These are phyloP conservation scores for Hoplostethus mediterraneus DNA, from an alignment of 2,797 vertebrate genomes.

Conservation along the genomic window DNA sequence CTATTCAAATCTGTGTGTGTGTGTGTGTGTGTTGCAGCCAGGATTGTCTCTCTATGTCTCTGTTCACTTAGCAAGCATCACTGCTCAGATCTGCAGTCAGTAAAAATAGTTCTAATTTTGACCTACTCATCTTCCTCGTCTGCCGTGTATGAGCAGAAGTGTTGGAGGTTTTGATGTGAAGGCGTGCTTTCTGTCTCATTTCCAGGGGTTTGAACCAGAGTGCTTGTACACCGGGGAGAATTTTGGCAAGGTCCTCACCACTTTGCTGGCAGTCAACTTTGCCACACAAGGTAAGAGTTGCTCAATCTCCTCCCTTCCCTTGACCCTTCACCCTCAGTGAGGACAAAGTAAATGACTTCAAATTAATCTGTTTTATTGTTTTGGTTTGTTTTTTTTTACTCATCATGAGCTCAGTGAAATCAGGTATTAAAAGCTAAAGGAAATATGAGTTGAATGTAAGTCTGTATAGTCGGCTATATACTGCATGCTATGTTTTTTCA, in stretches of 20 bases:
- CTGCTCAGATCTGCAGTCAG: slow-evolving; percentile 15
- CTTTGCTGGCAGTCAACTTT: slow-evolving; percentile 92
- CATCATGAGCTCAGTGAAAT: background rate
- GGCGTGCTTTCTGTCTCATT: slow-evolving; percentile 39
- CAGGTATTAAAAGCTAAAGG: background rate
- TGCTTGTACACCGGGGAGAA: slow-evolving; percentile 92
- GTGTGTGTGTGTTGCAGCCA: slow-evolving; percentile 15
- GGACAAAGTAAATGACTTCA: background rate
- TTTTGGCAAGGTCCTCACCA: slow-evolving; percentile 91
- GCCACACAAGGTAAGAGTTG: slow-evolving; percentile 93
- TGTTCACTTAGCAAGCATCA: slow-evolving; percentile 7
- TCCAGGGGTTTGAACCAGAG: slow-evolving; percentile 93
- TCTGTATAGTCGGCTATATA: background rate
- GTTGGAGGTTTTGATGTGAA: slow-evolving; percentile 29
- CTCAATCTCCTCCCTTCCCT: background rate
- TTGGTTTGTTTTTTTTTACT: background rate
- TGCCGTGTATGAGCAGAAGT: background rate
- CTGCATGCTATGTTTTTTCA: background rate
- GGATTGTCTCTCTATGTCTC: background rate
- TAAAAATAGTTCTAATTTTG: slow-evolving; percentile 23
- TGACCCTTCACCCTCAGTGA: background rate
- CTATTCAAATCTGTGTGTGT: slow-evolving; percentile 47
- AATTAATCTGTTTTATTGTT: background rate
- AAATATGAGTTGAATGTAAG: background rate
- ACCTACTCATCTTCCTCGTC: slow-evolving; percentile 10